These are phyloP conservation scores for Pterois miles DNA, from an alignment of 2,797 vertebrate genomes.

Conservation along the genomic window DNA sequence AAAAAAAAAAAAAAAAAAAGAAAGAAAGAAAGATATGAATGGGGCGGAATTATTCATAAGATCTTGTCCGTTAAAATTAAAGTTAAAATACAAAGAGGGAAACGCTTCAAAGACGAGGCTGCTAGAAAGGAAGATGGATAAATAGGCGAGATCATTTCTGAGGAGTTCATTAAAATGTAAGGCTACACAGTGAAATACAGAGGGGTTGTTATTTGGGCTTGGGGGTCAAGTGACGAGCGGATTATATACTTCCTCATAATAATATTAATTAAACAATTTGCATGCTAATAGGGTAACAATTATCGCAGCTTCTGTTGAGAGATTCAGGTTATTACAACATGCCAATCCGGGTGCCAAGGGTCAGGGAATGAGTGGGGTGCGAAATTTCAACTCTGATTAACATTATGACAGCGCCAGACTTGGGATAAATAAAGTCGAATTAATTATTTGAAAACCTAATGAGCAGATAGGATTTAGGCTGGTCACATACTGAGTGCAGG, in stretches of 20 bases:
- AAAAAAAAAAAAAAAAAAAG: conserved; percentile 54
- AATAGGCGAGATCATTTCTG: conserved; percentile 87
- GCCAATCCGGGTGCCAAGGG: conserved; percentile 98
- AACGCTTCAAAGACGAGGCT: conserved; percentile 82
- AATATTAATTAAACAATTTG: conserved; percentile 99
- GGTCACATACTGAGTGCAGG: conserved; percentile 55
- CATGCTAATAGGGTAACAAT: conserved; percentile 99
- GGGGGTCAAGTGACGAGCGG: conserved; percentile 99
- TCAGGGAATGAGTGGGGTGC: conserved; percentile 96
- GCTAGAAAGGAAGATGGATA: conserved; percentile 82
- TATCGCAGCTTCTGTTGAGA: conserved; percentile 99
- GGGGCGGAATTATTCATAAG: conserved; percentile 86
- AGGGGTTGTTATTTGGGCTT: conserved; percentile 92
- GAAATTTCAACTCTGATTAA: conserved; percentile 99
- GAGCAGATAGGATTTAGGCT: conserved; percentile 85
- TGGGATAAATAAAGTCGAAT: conserved; percentile 99
- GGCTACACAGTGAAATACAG: conserved; percentile 90
- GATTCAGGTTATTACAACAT: conserved; percentile 99
- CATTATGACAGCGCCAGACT: conserved; percentile 99
- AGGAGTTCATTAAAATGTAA: conserved; percentile 91
- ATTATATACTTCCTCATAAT: conserved; percentile 99
- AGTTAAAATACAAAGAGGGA: conserved; percentile 84
- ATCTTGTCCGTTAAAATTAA: conserved; percentile 80
- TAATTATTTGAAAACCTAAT: conserved; percentile 93
- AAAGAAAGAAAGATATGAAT: conserved; percentile 54